Evolutionary conservation across 2,797 vertebrate genomes (phyloP).

Genomic region (Erithacus rubecula): DNA sequence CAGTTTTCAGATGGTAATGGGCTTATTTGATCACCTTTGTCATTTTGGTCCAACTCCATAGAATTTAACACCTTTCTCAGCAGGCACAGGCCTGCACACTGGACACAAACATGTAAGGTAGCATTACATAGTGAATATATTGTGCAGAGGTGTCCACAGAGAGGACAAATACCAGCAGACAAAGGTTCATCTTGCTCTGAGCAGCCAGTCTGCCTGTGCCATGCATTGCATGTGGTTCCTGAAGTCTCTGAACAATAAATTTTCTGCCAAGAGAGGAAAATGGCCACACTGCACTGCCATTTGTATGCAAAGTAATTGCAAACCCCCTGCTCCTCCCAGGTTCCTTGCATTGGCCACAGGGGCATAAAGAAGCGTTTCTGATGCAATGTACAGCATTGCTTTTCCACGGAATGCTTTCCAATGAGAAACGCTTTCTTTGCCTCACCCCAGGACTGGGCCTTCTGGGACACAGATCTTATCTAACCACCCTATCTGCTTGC

Average conservation of each 20-base stretch:
- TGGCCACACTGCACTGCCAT: neutral
- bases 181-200: conserved; percentile 17
- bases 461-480: neutral
- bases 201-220: neutral
- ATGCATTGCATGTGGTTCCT: conserved; percentile 24
- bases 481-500: neutral
- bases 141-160: neutral
- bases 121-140: neutral
- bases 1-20: neutral
- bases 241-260: conserved; percentile 21
- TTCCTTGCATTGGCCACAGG: neutral
- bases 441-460: neutral
- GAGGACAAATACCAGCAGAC: conserved; percentile 35
- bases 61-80: neutral
- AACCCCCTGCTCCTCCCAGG: neutral
- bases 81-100: neutral
- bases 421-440: neutral
- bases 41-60: neutral
- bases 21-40: neutral
- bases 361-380: neutral
- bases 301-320: neutral
- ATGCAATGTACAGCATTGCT: neutral
- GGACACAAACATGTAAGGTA: neutral
- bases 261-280: neutral
- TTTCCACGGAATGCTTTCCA: neutral